Base-by-base conservation (phyloP, 1,140 invertebrate genomes). In the Oryzaephilus surinamensis region DNA sequence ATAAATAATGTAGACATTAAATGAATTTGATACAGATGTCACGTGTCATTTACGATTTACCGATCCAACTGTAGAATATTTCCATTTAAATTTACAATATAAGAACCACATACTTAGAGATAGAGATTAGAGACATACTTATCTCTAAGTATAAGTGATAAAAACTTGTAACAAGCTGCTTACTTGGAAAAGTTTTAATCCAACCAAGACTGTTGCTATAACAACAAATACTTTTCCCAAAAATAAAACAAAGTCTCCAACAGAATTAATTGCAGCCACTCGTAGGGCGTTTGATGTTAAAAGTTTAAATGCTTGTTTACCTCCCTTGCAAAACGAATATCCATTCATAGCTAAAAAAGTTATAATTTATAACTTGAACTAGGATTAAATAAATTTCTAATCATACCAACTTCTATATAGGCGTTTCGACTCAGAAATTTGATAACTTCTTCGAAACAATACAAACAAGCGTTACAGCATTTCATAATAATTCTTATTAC, bases 181-280 rank as follows among this genome's bases (percentile, higher is more conserved):
- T 62, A 77, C 77, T 63, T 76, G 68, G 16, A 80, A 60, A 26
- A 80, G 57, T 44, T 73, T 66, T 20, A 74, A 63, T 2, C 76
- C 77, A 21, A 73, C 57, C 2, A 78, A 57, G 4, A 76, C 70
- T 2, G 81, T 76, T 3, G 71, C 63, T 24, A 72, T 62, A 10
- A 82, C 77, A 6, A 87, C 74, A 10, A 76, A 62, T 10, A 77
- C 64, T 70, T 88, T 88, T 2, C 73, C 76, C 14, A 88, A 54
- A 36, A 87, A 79, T 3, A 88, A 59, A 7, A 87, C 74, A 53
- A 85, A 84, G 54, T 83, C 79, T 4, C 83, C 83, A 11, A 87
- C 75, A 21, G 78, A 81, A 60, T 86, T 86, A 33, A 87, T 81
- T 2, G 80, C 79, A 15, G 73, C 68, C 1, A 86, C 76, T 45